Conservation (phyloP, 2,113 vertebrate species). For the Corythornis cristatus region DNA sequence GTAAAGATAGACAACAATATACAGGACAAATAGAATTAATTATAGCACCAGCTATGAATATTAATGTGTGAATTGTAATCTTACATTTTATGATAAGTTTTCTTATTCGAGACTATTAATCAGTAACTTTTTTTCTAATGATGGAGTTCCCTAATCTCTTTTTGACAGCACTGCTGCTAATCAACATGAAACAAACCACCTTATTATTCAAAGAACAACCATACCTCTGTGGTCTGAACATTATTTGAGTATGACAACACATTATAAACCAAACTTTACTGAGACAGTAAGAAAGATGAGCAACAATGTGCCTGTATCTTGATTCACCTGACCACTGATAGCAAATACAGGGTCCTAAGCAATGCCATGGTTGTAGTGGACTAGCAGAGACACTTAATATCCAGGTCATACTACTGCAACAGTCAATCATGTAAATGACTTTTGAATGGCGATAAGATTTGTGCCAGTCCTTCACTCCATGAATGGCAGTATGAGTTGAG, state of each 20-base stretch:
- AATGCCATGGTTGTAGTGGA: background rate
- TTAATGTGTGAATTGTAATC: background rate
- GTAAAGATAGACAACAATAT: background rate
- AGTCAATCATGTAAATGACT: background rate
- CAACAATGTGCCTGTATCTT: rapidly evolving
- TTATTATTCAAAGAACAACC: background rate
- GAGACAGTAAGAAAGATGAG: background rate
- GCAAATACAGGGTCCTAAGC: rapidly evolving
- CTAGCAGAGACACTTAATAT: background rate
- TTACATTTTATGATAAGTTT: background rate
- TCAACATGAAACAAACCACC: background rate
- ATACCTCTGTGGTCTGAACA: background rate
- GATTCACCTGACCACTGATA: background rate
- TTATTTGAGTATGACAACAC: background rate
- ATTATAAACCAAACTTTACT: background rate
- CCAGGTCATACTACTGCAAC: background rate
- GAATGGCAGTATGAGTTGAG: background rate
- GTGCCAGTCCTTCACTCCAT: background rate
- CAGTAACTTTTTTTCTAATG: background rate
- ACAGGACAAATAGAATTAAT: background rate
- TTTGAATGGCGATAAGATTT: rapidly evolving
- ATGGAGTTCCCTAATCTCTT: background rate
- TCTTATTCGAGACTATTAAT: background rate
- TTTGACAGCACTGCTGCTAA: background rate
- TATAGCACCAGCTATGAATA: background rate